Evolutionary conservation across 2,888 invertebrate genomes (phyloP), one percentile per base, ranked within the genome.

Genomic region (Chironomus tentans): DNA sequence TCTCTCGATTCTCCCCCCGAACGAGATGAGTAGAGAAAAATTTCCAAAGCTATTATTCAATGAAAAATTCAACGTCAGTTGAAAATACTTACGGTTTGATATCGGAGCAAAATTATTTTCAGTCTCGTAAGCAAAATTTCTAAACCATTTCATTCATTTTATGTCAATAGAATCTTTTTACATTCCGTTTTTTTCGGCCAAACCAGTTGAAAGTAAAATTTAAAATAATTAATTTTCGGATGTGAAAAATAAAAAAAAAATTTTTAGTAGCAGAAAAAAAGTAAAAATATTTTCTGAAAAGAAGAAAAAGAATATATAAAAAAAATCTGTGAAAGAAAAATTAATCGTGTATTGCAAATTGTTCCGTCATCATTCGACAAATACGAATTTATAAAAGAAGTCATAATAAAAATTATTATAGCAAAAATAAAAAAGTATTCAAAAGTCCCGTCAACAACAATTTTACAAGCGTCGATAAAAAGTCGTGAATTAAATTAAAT

Each of bases 51-150:
- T 28, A 28, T 61, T 21, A 48, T 72, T 72, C 15, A 18, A 18
- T 62, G 62, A 48, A 72, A 72, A 72, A 72, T 72, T 72, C 72
- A 18, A 72, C 61, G 24, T 72, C 72, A 72, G 72, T 72, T 72
- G 72, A 72, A 72, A 72, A 72, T 72, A 61, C 72, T 72, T 24
- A 48, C 72, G 72, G 72, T 72, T 72, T 72, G 72, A 72, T 72
- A 72, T 72, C 72, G 72, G 72, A 72, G 61, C 72, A 61, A 61
- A 72, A 72, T 61, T 21, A 48, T 10, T 48, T 72, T 72, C 61
- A 72, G 61, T 72, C 72, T 72, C 72, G 72, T 15, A 61, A 72
- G 61, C 61, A 72, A 72, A 61, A 70, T 70, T 70, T 70, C 70
- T 46, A 70, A 46, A 46, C 47, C 18, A 46, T 18, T 47, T 70